A percentile compares a stretch with the other conserved stretches of the same genome.
These are phyloP conservation scores for Coecobrya sp. DNA, from an alignment of 2,888 invertebrate genomes.

Conservation along the genomic window DNA sequence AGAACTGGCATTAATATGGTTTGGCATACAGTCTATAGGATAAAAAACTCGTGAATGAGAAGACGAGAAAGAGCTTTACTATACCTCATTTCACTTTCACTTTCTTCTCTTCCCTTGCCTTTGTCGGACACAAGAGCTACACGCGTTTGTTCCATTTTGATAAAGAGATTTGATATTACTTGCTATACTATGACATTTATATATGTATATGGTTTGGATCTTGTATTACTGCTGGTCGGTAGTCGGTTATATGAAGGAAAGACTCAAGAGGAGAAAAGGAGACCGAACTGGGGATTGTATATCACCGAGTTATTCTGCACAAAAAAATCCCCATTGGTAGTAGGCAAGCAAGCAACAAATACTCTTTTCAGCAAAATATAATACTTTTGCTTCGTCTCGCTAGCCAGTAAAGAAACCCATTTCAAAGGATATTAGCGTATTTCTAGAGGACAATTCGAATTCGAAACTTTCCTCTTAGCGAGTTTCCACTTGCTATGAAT, in stretches of 20 bases:
- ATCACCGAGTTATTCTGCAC: slow-evolving; percentile 22
- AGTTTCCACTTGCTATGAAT: slow-evolving; percentile 10
- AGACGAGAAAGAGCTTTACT: slow-evolving; percentile 20
- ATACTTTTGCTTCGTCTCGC: slow-evolving; percentile 5
- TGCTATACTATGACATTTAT: not conserved
- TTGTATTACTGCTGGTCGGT: not conserved
- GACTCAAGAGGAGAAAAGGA: not conserved
- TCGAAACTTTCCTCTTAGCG: slow-evolving; percentile 74
- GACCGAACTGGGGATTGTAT: not conserved
- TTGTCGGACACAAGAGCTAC: slow-evolving; percentile 1
- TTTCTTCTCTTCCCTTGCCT: not conserved
- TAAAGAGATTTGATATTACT: slow-evolving; percentile 42
- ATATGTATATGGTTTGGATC: no score
- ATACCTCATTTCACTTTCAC: slow-evolving; percentile 52
- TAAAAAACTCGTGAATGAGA: not conserved
- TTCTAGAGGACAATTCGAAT: slow-evolving; percentile 71
- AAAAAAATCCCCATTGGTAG: not conserved
- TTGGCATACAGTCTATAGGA: slow-evolving; percentile 10
- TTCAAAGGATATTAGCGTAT: slow-evolving; percentile 76
- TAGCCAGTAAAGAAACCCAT: slow-evolving; percentile 54
- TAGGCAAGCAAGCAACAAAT: slow-evolving; percentile 13
- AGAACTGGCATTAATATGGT: slow-evolving; percentile 34
- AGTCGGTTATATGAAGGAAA: slow-evolving; percentile 8
- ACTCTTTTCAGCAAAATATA: slow-evolving; percentile 42
- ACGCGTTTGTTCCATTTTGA: slow-evolving; percentile 36